phyloP scores from a whole-genome alignment of 2,797 vertebrate genomes.

The Anguilla anguilla region DNA sequence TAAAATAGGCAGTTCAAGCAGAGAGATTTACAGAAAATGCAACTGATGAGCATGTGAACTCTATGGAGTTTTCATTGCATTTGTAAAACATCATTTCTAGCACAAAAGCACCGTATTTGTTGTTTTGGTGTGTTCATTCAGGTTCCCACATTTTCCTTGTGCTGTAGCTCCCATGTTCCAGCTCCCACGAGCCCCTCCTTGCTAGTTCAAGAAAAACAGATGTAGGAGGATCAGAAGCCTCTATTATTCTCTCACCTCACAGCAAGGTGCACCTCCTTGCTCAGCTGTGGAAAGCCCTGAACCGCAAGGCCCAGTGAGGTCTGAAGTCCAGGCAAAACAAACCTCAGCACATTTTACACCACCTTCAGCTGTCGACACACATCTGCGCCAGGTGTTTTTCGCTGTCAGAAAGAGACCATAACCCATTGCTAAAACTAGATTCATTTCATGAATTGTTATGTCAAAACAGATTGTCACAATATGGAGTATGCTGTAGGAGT shows the following conservation, averaged over 20 bases:
- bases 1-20: too few relatives aligned
- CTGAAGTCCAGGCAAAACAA: not conserved
- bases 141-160: constrained; percentile 39
- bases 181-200: constrained; percentile 52
- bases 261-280: constrained; percentile 25
- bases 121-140: not conserved
- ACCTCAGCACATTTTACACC: not conserved
- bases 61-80: not conserved
- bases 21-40: too few relatives aligned
- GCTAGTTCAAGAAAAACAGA: constrained; percentile 51
- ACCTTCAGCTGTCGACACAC: not conserved
- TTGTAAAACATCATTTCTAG: not conserved
- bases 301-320: not conserved
- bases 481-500: not conserved
- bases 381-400: not conserved
- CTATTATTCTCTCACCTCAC: constrained; percentile 43
- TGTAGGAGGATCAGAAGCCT: constrained; percentile 49
- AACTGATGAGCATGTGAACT: too few relatives aligned
- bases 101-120: not conserved
- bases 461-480: not conserved
- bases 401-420: not conserved
- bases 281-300: not conserved
- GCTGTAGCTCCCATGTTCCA: constrained; percentile 26
- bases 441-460: not conserved
- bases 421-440: not conserved